Evolutionary conservation across 1,140 invertebrate genomes (phyloP).

Genomic region (Ips typographus): DNA sequence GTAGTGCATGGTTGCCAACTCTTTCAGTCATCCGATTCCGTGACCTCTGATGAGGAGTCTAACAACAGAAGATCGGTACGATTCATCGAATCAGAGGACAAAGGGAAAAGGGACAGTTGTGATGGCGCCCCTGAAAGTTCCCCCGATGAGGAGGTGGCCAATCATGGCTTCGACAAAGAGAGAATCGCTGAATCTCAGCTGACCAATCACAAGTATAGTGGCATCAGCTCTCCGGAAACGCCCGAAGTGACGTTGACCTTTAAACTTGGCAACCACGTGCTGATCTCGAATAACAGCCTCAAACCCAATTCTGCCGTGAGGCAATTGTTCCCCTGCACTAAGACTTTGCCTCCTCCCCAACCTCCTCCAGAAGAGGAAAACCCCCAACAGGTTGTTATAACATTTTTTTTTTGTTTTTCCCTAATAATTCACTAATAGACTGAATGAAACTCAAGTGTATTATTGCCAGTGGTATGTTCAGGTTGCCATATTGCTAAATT

Average conservation of each 20-base stretch:
- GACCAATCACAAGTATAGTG: constrained; percentile 8
- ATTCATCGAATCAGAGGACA: constrained; percentile 52
- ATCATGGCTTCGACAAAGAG: constrained; percentile 5
- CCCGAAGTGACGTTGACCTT: constrained; percentile 61
- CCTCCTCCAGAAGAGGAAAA: constrained; percentile 25
- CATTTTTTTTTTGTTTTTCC: background rate
- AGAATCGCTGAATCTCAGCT: background rate
- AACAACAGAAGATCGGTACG: constrained; percentile 55
- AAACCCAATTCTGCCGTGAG: constrained; percentile 73
- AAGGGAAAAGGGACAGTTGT: constrained; percentile 42
- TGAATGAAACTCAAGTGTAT: too few relatives aligned
- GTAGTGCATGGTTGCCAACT: too few relatives aligned
- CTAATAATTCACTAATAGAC: too few relatives aligned
- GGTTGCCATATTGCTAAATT: too few relatives aligned
- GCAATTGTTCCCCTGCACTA: constrained; percentile 64
- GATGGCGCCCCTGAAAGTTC: constrained; percentile 43
- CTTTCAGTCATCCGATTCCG: constrained; percentile 43
- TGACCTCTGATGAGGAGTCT: constrained; percentile 55
- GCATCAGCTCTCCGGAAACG: constrained; percentile 45
- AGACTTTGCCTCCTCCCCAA: constrained; percentile 37
- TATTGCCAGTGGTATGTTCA: too few relatives aligned
- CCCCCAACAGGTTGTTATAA: constrained; percentile 11
- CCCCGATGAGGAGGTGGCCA: constrained; percentile 31
- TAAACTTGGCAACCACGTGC: constrained; percentile 59
- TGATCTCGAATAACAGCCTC: constrained; percentile 61